Conservation (phyloP, 2,888 invertebrate species). For the Orchesella flavescens region DNA sequence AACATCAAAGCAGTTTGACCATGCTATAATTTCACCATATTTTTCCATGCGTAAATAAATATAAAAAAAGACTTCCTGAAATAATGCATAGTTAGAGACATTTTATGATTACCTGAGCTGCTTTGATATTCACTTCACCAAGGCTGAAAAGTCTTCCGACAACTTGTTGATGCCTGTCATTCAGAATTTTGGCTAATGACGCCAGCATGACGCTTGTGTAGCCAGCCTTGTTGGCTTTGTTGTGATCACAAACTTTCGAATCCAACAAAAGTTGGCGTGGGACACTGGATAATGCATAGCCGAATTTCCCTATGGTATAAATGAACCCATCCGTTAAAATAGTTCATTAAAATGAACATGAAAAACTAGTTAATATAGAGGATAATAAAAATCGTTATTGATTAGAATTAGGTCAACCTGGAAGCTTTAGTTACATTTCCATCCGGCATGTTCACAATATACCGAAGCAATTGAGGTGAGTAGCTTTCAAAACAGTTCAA, state of each 20-base stretch:
- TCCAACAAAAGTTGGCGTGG: slow-evolving; percentile 92
- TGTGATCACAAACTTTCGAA: slow-evolving; percentile 89
- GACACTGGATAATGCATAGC: slow-evolving; percentile 95
- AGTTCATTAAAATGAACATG: too few species aligned
- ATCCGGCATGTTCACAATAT: too few species aligned
- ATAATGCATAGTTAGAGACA: too few species aligned
- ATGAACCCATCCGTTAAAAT: not conserved
- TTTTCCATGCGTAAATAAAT: not conserved
- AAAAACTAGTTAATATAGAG: too few species aligned
- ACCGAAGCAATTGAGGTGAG: slow-evolving; percentile 82
- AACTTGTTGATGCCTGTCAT: slow-evolving; percentile 85
- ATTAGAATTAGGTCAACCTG: too few species aligned
- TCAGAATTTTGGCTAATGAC: slow-evolving; percentile 85
- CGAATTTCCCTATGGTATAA: slow-evolving; percentile 83
- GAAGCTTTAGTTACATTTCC: slow-evolving; percentile 86
- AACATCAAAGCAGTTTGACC: slow-evolving; percentile 95
- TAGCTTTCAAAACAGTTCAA: slow-evolving; percentile 87
- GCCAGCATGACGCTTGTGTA: slow-evolving; percentile 93
- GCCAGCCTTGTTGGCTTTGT: slow-evolving; percentile 89
- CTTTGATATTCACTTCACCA: slow-evolving; percentile 87
- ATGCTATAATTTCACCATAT: slow-evolving; percentile 77
- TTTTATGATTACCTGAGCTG: slow-evolving; percentile 77
- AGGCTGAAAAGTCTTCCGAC: slow-evolving; percentile 86
- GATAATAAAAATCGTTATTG: too few species aligned
- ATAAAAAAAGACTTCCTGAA: too few species aligned